These are phyloP conservation scores for Scaeva pyrastri DNA, from an alignment of 2,888 invertebrate species.

Conservation along the genomic window DNA sequence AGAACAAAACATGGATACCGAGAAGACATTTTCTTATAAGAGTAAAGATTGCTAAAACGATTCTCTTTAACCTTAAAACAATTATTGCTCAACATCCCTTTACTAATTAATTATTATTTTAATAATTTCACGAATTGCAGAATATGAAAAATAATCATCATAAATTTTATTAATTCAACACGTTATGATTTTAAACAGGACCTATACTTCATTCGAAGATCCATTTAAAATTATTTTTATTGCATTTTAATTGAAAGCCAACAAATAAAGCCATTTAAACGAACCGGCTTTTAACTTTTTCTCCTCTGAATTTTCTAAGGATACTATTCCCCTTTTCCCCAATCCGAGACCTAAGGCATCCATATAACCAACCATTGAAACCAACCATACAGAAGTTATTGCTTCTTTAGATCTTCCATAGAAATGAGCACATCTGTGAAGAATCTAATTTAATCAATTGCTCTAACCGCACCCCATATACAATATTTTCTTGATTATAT, in stretches of 20 bases:
- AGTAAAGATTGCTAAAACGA: no score
- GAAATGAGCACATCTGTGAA: slow-evolving; percentile 68
- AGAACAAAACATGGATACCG: no score
- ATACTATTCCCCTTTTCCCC: slow-evolving; percentile 1
- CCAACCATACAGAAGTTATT: slow-evolving; percentile 38
- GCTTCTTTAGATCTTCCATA: neutral
- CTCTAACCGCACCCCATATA: slow-evolving; percentile 70
- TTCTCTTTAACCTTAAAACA: no score
- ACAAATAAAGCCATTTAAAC: slow-evolving; percentile 67
- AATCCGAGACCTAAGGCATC: no score
- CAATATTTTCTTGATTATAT: neutral
- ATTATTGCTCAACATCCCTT: no score
- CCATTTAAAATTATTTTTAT: slow-evolving; percentile 69
- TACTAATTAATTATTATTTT: neutral
- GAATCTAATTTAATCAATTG: slow-evolving; percentile 76
- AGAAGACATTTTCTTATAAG: no score
- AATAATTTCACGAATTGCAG: neutral
- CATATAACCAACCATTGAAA: slow-evolving; percentile 30
- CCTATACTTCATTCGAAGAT: slow-evolving; percentile 29
- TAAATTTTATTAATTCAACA: neutral
- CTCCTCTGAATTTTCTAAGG: slow-evolving; percentile 25
- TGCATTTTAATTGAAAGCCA: slow-evolving; percentile 72
- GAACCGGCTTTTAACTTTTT: slow-evolving; percentile 16
- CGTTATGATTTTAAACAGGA: neutral
- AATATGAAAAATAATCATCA: neutral